Evolutionary conservation across 2,113 vertebrate genomes (phyloP), one percentile per base, ranked within the genome.

Genomic region (Cochlearius cochlearius): DNA sequence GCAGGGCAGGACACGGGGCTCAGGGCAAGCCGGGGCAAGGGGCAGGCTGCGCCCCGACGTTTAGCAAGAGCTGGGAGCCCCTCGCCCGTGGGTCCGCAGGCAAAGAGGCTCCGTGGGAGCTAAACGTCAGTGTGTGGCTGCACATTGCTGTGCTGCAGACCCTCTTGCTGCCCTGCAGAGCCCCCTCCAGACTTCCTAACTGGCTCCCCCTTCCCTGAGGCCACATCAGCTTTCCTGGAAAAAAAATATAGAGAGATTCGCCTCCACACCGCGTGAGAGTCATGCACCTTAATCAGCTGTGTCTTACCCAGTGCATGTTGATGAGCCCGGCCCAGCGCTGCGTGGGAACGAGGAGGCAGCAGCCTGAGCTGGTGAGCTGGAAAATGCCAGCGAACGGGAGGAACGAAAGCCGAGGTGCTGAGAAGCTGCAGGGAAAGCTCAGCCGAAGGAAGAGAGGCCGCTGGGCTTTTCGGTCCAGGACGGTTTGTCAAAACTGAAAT

Each of bases 271-370:
- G 2, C 29, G n/a, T 91, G 86, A 96, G 75, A 91, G 68, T 67
- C 53, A 71, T 15, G 8, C 56, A 16, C 55, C 66, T 43, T 82
- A 85, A 81, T 55, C 39, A 39, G 13, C 72, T 34, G 29, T 30
- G 72, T 71, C 43, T 63, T 68, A 92, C 92, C 53, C 67, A 77
- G 75, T 4, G 4, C 2, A 2, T 19, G 50, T 6, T 77, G 82
- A 92, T 77, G 80, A 87, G 91, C 71, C 69, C 16, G 64, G 73
- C 83, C 91, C 81, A 63, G 78, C 9, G 21, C 39, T n/a, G 86
- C 32, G 60, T 97, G 95, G 95, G 95, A 96, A 80, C 2, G 13
- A 38, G 43, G 26, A 78, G 53, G 66, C 39, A 82, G 47, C 45
- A 77, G 72, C 27, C 38, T 3, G 85, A 71, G 75, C 56, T 62